Evolutionary conservation across 1,140 invertebrate species (phyloP).

Genomic region (Zelostemma sp.): DNA sequence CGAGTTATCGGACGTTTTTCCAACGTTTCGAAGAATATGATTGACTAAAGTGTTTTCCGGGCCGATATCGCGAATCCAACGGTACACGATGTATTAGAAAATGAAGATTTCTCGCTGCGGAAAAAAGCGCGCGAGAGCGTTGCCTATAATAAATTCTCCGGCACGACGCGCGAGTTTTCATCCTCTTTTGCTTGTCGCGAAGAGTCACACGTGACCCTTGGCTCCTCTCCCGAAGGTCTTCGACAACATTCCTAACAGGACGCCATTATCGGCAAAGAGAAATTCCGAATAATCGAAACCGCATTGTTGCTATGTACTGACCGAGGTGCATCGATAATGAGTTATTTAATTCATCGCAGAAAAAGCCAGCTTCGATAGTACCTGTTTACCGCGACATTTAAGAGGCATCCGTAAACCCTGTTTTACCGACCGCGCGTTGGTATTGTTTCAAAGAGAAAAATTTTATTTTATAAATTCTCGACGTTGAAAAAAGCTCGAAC

Average conservation of each 20-base stretch:
- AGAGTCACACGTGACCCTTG: slow-evolving; percentile 38
- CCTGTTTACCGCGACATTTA: too few species aligned
- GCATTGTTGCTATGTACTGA: slow-evolving; percentile 23
- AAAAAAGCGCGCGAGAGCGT: slow-evolving; percentile 36
- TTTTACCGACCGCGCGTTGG: too few species aligned
- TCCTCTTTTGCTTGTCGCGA: slow-evolving; percentile 37
- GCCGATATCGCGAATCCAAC: slow-evolving; percentile 33
- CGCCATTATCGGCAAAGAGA: slow-evolving; percentile 26
- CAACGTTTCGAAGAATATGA: neutral
- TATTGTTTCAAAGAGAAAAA: too few species aligned
- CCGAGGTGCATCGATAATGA: slow-evolving; percentile 13
- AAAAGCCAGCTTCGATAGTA: too few species aligned
- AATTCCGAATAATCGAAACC: slow-evolving; percentile 32
- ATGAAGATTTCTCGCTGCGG: slow-evolving; percentile 40
- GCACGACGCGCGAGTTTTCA: slow-evolving; percentile 45
- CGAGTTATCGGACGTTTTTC: slow-evolving; percentile 24
- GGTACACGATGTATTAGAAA: slow-evolving; percentile 34
- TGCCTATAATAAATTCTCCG: slow-evolving; percentile 44
- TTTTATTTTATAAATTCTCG: too few species aligned
- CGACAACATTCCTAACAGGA: slow-evolving; percentile 45
- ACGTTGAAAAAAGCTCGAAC: too few species aligned
- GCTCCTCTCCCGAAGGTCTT: slow-evolving; percentile 40
- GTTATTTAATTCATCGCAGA: neutral
- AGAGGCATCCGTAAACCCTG: too few species aligned
- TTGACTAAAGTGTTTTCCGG: too few species aligned